Percentiles rank a stretch among this genome's conserved stretches.
Conservation (phyloP, 2,797 vertebrate genomes). For the Nyctalus aviator region DNA sequence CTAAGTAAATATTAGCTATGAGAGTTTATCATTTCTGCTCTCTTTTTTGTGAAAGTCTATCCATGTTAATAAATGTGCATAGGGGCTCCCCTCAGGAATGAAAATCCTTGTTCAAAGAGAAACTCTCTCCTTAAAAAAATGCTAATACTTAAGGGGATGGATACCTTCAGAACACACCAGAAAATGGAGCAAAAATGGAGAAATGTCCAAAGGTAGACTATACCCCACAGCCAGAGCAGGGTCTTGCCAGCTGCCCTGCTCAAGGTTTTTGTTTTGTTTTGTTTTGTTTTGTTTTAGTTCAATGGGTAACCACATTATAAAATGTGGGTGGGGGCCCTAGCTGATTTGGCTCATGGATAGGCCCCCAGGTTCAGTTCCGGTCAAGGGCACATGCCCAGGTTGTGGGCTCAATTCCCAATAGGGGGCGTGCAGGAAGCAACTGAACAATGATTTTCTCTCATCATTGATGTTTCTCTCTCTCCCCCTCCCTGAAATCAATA, state of each 20-base stretch:
- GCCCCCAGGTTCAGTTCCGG: too few species aligned
- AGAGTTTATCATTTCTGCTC: not conserved
- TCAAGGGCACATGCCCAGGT: too few species aligned
- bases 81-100: not conserved
- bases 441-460: too few species aligned
- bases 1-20: not conserved
- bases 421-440: too few species aligned
- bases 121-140: not conserved
- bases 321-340: not conserved
- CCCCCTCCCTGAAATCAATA: too few species aligned
- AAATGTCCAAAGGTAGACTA: not conserved
- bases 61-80: not conserved
- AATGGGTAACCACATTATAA: not conserved
- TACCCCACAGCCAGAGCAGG: not conserved
- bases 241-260: not conserved
- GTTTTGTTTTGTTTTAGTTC: too few species aligned
- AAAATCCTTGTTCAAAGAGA: conserved; percentile 48
- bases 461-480: too few species aligned
- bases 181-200: not conserved
- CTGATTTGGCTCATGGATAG: too few species aligned
- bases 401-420: too few species aligned
- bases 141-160: not conserved
- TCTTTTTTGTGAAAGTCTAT: not conserved
- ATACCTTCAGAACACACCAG: not conserved
- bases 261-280: not conserved